phyloP scores from a whole-genome alignment of 2,113 vertebrate genomes.

The Syngnathus floridae region DNA sequence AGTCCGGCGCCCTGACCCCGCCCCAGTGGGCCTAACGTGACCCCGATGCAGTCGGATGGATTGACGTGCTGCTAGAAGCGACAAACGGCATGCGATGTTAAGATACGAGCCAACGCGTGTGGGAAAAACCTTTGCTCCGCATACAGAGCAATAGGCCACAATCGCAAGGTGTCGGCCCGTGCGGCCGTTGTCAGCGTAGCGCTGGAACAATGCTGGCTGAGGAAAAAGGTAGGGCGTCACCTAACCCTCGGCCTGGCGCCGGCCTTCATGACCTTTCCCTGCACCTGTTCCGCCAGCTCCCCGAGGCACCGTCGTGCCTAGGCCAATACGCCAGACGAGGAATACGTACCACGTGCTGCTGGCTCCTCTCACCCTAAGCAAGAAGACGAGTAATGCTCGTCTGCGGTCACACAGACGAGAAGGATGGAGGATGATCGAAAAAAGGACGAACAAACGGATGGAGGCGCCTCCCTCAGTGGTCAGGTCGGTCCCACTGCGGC shows the following conservation, averaged over 20 bases:
- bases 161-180: too few relatives aligned
- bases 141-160: too few relatives aligned
- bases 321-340: not conserved
- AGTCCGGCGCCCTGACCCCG: too few relatives aligned
- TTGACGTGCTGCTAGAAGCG: too few relatives aligned
- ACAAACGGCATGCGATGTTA: too few relatives aligned
- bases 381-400: constrained; percentile 21
- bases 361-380: not conserved
- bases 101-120: too few relatives aligned
- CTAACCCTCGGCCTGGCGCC: not conserved
- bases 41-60: too few relatives aligned
- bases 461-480: constrained; percentile 70
- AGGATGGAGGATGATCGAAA: constrained; percentile 62
- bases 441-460: constrained; percentile 60
- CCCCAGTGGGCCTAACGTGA: too few relatives aligned
- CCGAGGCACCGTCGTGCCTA: not conserved
- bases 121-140: too few relatives aligned
- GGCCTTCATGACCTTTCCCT: not conserved
- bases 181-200: too few relatives aligned
- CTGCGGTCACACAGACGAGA: constrained; percentile 39
- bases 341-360: not conserved
- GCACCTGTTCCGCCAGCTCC: not conserved
- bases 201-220: not conserved
- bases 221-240: not conserved
- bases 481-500: constrained; percentile 46